Conservation (phyloP, 2,888 invertebrate species). For the Sicus ferrugineus region DNA sequence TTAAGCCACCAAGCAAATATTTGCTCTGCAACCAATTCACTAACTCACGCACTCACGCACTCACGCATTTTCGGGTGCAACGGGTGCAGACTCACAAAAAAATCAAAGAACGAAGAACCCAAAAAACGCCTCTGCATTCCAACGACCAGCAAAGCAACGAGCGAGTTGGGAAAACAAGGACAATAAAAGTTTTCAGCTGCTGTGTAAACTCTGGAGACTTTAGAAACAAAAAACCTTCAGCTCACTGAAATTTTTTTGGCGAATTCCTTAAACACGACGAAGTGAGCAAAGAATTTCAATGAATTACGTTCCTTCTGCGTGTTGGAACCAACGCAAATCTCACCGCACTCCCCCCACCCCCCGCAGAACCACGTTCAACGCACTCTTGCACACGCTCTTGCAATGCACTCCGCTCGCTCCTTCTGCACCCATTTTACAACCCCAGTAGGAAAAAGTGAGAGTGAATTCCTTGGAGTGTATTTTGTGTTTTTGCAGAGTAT, state of each 20-base stretch:
- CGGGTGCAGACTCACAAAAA: not conserved
- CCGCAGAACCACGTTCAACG: not conserved
- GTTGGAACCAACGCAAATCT: not conserved
- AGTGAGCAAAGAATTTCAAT: not conserved
- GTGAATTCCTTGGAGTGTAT: too few species aligned
- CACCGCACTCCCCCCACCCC: not conserved
- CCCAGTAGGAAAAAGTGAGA: not conserved
- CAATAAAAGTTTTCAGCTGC: not conserved
- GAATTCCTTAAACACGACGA: too few species aligned
- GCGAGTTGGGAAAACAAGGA: not conserved
- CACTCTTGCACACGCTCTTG: not conserved
- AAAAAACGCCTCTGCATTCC: not conserved
- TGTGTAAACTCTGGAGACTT: too few species aligned
- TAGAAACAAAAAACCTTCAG: too few species aligned
- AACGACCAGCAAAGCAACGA: not conserved
- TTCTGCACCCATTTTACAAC: not conserved
- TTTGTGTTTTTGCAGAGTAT: too few species aligned
- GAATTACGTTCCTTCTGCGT: not conserved
- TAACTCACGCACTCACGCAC: not conserved
- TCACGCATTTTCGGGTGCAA: not conserved
- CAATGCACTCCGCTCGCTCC: too few species aligned
- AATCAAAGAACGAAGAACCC: not conserved
- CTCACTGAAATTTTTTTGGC: too few species aligned
- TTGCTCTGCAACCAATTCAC: not conserved
- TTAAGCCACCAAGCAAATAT: slow-evolving; percentile 2